A percentile compares a stretch with the other conserved stretches of the same genome.
Evolutionary conservation across 1,140 invertebrate genomes (phyloP).

Genomic region (Cepaea nemoralis): DNA sequence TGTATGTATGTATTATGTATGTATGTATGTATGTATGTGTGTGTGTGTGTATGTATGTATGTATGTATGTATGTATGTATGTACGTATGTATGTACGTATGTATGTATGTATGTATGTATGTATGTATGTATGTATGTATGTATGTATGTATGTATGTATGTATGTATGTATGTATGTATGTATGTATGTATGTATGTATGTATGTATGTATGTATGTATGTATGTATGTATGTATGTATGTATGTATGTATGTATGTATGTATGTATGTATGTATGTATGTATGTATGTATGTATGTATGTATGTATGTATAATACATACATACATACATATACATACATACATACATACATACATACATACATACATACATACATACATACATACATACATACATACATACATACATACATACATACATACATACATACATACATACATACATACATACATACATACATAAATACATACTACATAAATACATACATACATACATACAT

Average conservation of each 20-base stretch:
- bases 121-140: constrained; percentile 38
- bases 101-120: constrained; percentile 27
- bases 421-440: too few relatives aligned
- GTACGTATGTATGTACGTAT: constrained; percentile 27
- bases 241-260: constrained; percentile 27
- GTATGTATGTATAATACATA: neutral
- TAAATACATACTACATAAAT: too few relatives aligned
- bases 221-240: neutral
- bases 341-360: neutral
- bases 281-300: neutral
- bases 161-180: constrained; percentile 38
- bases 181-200: constrained; percentile 34
- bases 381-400: too few relatives aligned
- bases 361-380: too few relatives aligned
- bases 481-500: too few relatives aligned
- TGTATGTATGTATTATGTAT: constrained; percentile 12
- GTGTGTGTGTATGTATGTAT: neutral
- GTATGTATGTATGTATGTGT: constrained; percentile 23
- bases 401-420: too few relatives aligned
- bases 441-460: too few relatives aligned
- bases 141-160: constrained; percentile 36
- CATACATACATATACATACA: neutral
- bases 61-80: constrained; percentile 25
- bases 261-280: constrained; percentile 21
- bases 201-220: constrained; percentile 13